Conservation (phyloP, 2,113 vertebrate genomes). For the Ranitomeya variabilis region DNA sequence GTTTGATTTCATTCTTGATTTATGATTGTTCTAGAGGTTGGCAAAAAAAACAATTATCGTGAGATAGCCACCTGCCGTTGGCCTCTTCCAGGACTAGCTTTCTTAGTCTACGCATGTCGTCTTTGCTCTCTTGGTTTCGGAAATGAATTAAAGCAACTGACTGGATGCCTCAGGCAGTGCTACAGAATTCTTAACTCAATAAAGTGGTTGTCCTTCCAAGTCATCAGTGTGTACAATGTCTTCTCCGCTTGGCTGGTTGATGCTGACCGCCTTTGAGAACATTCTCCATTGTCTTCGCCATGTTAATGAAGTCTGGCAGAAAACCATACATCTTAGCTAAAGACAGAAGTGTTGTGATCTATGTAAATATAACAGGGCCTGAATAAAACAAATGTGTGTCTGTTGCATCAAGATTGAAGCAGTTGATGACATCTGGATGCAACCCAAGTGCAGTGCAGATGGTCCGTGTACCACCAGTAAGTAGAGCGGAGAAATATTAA, state of each 20-base stretch:
- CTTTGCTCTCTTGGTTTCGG: neutral
- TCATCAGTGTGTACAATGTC: neutral
- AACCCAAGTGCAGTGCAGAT: constrained; percentile 43
- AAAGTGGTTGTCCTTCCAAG: neutral
- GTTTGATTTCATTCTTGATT: neutral
- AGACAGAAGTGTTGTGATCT: constrained; percentile 28
- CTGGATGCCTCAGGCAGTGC: neutral
- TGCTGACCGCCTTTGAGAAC: neutral
- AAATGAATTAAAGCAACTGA: neutral
- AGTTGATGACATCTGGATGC: neutral
- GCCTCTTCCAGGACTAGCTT: neutral
- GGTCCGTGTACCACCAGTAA: constrained; percentile 3
- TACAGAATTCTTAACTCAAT: neutral
- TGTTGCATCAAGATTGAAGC: rapidly evolving
- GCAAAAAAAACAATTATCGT: too few relatives aligned
- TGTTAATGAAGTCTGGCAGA: neutral
- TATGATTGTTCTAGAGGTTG: neutral
- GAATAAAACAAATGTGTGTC: neutral
- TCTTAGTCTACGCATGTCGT: neutral
- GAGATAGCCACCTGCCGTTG: neutral
- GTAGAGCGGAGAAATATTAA: constrained; percentile 43
- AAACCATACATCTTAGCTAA: neutral
- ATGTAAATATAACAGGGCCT: neutral
- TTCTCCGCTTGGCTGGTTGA: neutral
- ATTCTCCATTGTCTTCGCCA: neutral